Conservation (phyloP, 2,113 vertebrate genomes). For the Mesitornis unicolor region DNA sequence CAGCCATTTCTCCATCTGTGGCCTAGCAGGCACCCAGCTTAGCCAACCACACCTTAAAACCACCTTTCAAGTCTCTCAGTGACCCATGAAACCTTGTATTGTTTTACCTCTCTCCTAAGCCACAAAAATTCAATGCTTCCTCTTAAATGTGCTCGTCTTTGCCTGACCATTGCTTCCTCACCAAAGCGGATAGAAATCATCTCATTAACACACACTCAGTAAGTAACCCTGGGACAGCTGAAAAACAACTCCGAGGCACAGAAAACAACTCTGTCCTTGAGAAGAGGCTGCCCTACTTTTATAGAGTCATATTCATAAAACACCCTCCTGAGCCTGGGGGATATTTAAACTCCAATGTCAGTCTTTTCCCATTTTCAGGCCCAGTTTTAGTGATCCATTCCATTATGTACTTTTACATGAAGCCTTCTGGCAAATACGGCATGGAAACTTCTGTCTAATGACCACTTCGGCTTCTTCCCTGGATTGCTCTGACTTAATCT, state of each 20-base stretch:
- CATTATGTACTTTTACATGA: not conserved
- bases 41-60: not conserved
- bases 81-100: not conserved
- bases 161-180: not conserved
- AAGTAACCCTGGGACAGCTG: not conserved
- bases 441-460: not conserved
- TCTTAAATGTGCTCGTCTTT: not conserved
- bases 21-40: not conserved
- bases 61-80: not conserved
- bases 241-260: not conserved
- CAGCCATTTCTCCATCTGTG: not conserved
- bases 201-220: not conserved
- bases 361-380: conserved; percentile 11
- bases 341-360: not conserved
- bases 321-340: not conserved
- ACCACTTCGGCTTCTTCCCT: not conserved
- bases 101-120: not conserved
- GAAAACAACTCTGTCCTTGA: not conserved
- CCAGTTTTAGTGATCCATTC: conserved; percentile 15
- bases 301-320: not conserved
- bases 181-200: not conserved
- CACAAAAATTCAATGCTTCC: not conserved
- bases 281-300: conserved; percentile 21
- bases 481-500: not conserved
- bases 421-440: not conserved